Conservation (phyloP, 2,888 invertebrate genomes). For the Athalia rosae region DNA sequence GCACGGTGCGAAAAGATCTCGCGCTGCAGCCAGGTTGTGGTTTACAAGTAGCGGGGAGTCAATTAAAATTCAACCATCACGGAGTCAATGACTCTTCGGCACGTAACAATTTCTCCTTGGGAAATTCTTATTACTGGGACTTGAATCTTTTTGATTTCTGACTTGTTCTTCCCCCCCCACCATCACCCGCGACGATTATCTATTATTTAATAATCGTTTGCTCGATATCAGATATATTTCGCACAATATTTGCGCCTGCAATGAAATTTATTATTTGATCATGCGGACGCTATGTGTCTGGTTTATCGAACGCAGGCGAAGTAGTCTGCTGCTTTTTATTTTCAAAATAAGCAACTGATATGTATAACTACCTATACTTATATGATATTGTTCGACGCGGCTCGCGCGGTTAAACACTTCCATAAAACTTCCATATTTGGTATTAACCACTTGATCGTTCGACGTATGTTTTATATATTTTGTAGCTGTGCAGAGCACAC, state of each 20-base stretch:
- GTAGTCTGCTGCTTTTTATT: conserved; percentile 32
- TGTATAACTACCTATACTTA: background rate
- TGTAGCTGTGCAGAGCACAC: conserved; percentile 35
- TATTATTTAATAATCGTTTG: background rate
- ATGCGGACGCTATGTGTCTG: background rate
- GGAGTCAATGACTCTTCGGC: conserved; percentile 64
- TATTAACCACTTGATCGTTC: conserved; percentile 41
- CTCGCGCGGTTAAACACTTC: conserved; percentile 30
- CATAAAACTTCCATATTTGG: conserved; percentile 45
- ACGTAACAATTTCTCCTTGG: conserved; percentile 57
- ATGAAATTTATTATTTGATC: background rate
- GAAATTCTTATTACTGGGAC: background rate
- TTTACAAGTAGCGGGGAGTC: conserved; percentile 49
- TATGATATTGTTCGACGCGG: conserved; percentile 26
- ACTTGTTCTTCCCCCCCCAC: background rate
- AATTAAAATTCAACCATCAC: conserved; percentile 66
- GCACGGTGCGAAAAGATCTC: conserved; percentile 42
- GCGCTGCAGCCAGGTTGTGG: conserved; percentile 1
- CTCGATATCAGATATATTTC: too few species aligned
- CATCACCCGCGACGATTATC: too few species aligned
- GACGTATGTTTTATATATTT: conserved; percentile 9
- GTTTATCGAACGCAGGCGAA: conserved; percentile 1
- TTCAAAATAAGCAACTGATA: conserved; percentile 15
- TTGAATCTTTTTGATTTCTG: background rate
- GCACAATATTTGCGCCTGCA: background rate